Base-by-base conservation (phyloP, 1,140 invertebrate genomes). In the Zaprionus ghesquierei region DNA sequence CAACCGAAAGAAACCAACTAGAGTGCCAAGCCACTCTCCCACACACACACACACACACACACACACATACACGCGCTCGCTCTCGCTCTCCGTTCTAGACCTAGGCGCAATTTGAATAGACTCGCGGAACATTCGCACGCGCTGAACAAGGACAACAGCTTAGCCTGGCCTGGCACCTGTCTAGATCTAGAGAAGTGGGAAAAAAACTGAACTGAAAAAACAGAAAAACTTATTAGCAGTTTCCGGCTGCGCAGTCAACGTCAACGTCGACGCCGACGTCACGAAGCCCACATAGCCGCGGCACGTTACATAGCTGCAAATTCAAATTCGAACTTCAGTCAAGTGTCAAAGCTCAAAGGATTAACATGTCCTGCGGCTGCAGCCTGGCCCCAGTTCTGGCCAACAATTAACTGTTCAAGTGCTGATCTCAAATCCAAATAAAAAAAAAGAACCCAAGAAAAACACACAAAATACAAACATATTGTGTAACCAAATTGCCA, bases 271-370 rank as follows among this genome's bases (percentile, higher is more conserved):
- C 69, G 63, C 33, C 77, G 59, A 60, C 66, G 64, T 23, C 29
- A 33, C 6, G 41, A 41, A 18, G 58, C 60, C 50, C 54, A 35
- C 53, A 54, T 59, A 58, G 49, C 53, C 27, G n/a, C 15, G 27
- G 44, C 54, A 76, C 77, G 73, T 89, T 84, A 89, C 84, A 77
- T 84, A 65, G 84, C 76, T 63, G 78, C 78, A 79, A 85, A 81
- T 85, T 89, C 89, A 77, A 89, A 90, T 90, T 87, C 81, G 78
- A 89, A 90, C 76, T 89, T 85, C 77, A 90, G 89, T 90, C 81
- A 81, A 89, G 78, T 81, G 78, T 81, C 79, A 90, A 89, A 89
- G 89, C 89, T 90, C 82, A 90, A 90, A 90, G 89, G 89, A 90
- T 90, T 89, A 90, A 87, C 84, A 90, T 89, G 89, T 90, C 75